These are phyloP conservation scores for Micromys minutus DNA, from an alignment of 2,113 vertebrate genomes.

Conservation along the genomic window DNA sequence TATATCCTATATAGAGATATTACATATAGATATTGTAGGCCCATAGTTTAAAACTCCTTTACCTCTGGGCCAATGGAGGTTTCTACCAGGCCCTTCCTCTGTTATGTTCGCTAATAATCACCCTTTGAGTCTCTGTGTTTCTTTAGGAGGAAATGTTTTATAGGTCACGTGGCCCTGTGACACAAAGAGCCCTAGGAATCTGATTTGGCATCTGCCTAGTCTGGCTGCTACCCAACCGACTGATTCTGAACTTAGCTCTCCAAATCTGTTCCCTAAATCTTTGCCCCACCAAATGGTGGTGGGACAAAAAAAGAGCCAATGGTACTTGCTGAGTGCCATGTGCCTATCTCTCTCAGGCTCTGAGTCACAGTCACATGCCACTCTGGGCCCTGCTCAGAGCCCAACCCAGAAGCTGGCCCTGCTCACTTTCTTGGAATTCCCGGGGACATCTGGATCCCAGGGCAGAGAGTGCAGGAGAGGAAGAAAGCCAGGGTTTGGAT, in stretches of 20 bases:
- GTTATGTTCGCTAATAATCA: background rate
- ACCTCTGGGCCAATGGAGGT: background rate
- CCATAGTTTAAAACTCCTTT: background rate
- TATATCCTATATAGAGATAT: too few relatives aligned
- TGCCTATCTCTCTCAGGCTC: background rate
- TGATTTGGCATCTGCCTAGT: background rate
- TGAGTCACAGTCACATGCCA: background rate
- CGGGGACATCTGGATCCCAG: background rate
- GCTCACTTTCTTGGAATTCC: background rate
- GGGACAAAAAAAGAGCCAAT: background rate
- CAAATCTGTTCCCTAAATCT: background rate
- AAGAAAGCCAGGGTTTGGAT: background rate
- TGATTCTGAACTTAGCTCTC: background rate
- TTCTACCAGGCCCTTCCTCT: background rate
- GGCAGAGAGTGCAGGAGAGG: background rate
- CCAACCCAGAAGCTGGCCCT: background rate
- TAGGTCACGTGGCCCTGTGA: background rate
- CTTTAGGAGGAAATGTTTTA: background rate
- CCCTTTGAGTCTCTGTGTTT: background rate
- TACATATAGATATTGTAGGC: background rate
- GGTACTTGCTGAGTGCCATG: accelerated
- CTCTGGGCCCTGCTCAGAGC: background rate
- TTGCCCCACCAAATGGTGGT: background rate
- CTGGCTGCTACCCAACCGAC: background rate
- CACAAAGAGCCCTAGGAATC: background rate